phyloP scores from a whole-genome alignment of 92 coral and sea anemone genomes.

The Epizoanthus scotinus region DNA sequence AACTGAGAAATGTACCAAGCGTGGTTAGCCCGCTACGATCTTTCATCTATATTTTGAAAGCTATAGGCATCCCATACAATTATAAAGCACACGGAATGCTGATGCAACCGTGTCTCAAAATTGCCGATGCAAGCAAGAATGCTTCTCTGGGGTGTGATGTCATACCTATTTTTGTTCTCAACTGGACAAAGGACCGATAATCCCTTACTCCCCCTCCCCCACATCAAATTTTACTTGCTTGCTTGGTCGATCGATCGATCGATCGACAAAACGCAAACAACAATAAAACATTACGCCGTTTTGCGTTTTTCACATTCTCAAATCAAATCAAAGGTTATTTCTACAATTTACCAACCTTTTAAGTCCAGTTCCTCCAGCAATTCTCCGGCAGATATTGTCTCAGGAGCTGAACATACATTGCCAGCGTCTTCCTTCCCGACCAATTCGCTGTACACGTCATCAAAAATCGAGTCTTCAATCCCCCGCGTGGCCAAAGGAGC shows the following conservation, averaged over 20 bases:
- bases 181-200: background rate
- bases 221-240: background rate
- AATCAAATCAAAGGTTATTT: background rate
- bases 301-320: background rate
- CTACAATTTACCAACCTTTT: conserved; percentile 48
- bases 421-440: conserved; percentile 26
- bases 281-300: conserved; percentile 6
- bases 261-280: background rate
- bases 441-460: conserved; percentile 74
- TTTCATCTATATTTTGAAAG: too few relatives aligned
- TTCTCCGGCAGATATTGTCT: conserved; percentile 64
- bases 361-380: conserved; percentile 72
- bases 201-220: background rate
- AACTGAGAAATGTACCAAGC: too few relatives aligned
- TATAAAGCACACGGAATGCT: background rate
- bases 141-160: background rate
- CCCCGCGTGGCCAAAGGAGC: conserved; percentile 39
- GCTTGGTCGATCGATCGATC: too few relatives aligned
- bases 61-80: too few relatives aligned
- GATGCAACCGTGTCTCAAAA: conserved; percentile 20
- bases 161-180: background rate
- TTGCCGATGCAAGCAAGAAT: background rate
- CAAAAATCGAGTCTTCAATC: conserved; percentile 39
- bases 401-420: conserved; percentile 33
- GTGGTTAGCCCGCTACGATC: too few relatives aligned